These are phyloP conservation scores for Calycopis cecrops DNA, from an alignment of 1,140 invertebrate genomes.

Conservation along the genomic window DNA sequence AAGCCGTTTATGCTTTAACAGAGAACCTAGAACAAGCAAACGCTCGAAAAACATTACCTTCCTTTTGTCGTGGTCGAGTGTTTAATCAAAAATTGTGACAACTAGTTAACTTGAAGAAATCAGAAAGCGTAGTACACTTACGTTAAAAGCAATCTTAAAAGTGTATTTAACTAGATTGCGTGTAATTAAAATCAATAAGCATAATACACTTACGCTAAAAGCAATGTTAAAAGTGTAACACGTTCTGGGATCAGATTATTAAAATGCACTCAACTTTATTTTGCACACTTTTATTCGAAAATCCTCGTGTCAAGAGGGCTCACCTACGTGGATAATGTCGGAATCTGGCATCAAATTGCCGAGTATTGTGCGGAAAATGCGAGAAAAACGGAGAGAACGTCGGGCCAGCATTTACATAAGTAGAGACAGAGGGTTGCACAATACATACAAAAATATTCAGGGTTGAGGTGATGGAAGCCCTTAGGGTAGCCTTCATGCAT, in stretches of 20 bases:
- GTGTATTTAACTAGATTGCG: no score
- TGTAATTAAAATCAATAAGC: no score
- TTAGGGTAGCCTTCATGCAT: conserved; percentile 48
- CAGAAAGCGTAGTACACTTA: no score
- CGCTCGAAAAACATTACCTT: no score
- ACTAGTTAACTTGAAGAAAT: no score
- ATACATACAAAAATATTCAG: conserved; percentile 70
- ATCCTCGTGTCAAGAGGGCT: conserved; percentile 43
- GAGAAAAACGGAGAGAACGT: conserved; percentile 69
- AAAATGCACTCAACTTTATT: conserved; percentile 43
- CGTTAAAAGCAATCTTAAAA: no score
- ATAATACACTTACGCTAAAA: no score
- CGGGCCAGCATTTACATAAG: conserved; percentile 69
- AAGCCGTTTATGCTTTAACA: no score
- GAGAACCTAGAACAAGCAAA: no score
- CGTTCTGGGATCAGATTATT: conserved; percentile 1
- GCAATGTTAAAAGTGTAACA: no score
- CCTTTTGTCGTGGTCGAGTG: no score
- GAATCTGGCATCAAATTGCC: conserved; percentile 65
- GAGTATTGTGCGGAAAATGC: conserved; percentile 66
- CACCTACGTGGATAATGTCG: conserved; percentile 57
- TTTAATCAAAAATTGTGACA: no score
- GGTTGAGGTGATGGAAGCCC: conserved; percentile 62
- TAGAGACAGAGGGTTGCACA: conserved; percentile 64
- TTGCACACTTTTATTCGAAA: conserved; percentile 50